Evolutionary conservation across 2,113 vertebrate genomes (phyloP).

Genomic region (Orientallactaga bullata): DNA sequence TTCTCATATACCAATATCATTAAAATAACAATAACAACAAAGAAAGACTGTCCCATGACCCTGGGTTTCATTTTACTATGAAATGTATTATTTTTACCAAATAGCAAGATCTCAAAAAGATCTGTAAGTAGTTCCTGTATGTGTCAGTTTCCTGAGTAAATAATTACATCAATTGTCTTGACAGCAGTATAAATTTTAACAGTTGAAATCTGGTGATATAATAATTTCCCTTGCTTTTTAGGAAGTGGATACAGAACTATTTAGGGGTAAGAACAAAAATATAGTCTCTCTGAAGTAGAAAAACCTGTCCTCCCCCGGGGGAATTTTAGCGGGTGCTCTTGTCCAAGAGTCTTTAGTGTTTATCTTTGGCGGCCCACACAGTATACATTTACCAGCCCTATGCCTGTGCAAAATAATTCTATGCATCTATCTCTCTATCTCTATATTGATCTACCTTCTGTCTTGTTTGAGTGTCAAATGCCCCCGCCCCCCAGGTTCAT

Average conservation of each 20-base stretch:
- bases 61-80: not conserved
- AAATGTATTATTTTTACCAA: not conserved
- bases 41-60: not conserved
- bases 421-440: not conserved
- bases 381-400: not conserved
- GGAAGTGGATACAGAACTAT: not conserved
- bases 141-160: constrained; percentile 30
- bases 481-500: not conserved
- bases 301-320: too few relatives aligned
- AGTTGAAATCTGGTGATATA: not conserved
- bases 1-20: not conserved
- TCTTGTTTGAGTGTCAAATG: not conserved
- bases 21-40: not conserved
- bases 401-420: not conserved
- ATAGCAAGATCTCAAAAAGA: not conserved
- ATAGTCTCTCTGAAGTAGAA: not conserved
- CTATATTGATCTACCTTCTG: not conserved
- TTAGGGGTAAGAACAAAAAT: not conserved
- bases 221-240: not conserved
- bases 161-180: not conserved
- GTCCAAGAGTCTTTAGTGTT: not conserved
- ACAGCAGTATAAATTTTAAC: not conserved
- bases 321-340: not conserved
- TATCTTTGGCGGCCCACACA: not conserved
- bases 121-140: not conserved